Conservation (phyloP, 2,113 vertebrate species). For the Okapia johnstoni region DNA sequence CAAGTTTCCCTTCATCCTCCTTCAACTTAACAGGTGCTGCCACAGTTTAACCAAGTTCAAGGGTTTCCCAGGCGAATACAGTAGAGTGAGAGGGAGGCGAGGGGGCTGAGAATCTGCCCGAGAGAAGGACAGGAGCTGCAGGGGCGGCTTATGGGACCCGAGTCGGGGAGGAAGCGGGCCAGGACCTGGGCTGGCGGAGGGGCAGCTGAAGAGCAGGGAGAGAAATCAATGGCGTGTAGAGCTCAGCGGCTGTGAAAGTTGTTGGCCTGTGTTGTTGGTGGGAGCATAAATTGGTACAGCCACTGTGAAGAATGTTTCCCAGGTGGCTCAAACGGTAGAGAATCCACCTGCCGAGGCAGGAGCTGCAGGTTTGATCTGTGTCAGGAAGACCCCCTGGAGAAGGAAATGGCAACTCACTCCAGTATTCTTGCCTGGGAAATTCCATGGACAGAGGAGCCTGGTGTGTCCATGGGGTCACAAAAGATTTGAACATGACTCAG, state of each 20-base stretch:
- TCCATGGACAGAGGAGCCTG: not conserved
- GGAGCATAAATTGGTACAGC: not conserved
- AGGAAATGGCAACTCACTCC: not conserved
- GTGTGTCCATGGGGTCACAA: not conserved
- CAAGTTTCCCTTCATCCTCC: not conserved
- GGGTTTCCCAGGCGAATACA: not conserved
- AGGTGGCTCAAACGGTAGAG: not conserved
- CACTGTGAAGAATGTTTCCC: not conserved
- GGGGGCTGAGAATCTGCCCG: rapidly evolving
- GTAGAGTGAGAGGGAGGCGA: rapidly evolving
- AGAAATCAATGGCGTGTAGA: rapidly evolving
- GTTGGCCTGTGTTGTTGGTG: rapidly evolving
- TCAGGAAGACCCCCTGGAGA: not conserved
- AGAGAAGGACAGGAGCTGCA: rapidly evolving
- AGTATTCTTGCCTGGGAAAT: not conserved
- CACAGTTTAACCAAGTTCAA: rapidly evolving
- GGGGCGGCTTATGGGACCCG: rapidly evolving
- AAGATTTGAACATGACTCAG: not conserved
- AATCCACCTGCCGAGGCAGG: not conserved
- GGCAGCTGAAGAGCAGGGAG: not conserved
- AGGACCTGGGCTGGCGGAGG: not conserved
- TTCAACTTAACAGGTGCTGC: not conserved
- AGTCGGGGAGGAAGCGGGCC: not conserved
- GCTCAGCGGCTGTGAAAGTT: not conserved
- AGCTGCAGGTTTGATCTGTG: not conserved